phyloP scores from a whole-genome alignment of 2,888 invertebrate species.

The Torymus tubicola region DNA sequence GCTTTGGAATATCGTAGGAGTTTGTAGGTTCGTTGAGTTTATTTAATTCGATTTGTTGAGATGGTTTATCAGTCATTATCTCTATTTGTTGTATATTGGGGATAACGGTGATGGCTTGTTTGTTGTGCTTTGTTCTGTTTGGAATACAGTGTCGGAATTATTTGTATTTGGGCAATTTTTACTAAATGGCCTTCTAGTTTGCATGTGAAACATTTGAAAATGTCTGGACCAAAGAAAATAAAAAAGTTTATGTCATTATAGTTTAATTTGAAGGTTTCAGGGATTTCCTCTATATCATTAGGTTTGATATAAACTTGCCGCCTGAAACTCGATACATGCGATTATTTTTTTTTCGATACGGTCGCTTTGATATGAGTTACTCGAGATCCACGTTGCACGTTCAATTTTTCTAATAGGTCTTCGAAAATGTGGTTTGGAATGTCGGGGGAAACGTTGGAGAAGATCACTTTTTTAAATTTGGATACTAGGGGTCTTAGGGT shows the following conservation, averaged over 20 bases:
- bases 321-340: neutral
- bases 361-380: neutral
- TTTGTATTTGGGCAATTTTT: too few relatives aligned
- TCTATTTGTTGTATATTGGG: too few relatives aligned
- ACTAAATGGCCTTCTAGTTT: too few relatives aligned
- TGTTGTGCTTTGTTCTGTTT: too few relatives aligned
- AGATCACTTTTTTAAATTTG: neutral
- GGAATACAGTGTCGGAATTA: too few relatives aligned
- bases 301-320: neutral
- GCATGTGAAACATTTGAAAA: too few relatives aligned
- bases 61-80: too few relatives aligned
- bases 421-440: neutral
- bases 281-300: neutral
- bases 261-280: neutral
- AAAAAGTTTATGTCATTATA: neutral
- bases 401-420: neutral
- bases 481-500: neutral
- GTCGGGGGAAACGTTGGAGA: neutral
- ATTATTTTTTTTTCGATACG: neutral
- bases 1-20: too few relatives aligned
- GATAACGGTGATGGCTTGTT: too few relatives aligned
- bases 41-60: too few relatives aligned
- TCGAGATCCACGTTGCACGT: neutral
- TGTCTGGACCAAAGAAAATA: too few relatives aligned
- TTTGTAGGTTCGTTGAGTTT: too few relatives aligned